These are phyloP conservation scores for Latrodectus elegans DNA, from an alignment of 2,888 invertebrate species.

Conservation along the genomic window DNA sequence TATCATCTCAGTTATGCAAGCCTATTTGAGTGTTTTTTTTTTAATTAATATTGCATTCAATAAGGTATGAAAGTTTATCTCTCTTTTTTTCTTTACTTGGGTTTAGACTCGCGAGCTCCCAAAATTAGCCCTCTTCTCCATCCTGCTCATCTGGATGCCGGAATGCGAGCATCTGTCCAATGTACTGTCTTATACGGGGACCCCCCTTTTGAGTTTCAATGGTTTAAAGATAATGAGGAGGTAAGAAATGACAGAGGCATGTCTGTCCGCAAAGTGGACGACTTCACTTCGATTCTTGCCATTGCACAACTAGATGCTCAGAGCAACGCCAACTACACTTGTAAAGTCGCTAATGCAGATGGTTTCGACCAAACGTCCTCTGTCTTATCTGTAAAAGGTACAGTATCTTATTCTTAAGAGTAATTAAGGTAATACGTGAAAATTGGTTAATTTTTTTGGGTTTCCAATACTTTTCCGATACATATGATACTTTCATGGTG, in stretches of 20 bases:
- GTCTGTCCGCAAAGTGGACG: neutral
- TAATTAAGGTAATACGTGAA: too few species aligned
- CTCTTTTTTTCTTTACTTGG: too few species aligned
- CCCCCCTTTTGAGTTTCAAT: conserved; percentile 61
- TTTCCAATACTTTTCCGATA: too few species aligned
- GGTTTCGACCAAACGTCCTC: conserved; percentile 33
- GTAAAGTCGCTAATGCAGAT: conserved; percentile 34
- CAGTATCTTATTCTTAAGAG: neutral
- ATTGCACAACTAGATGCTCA: conserved; percentile 9
- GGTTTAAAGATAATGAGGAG: conserved; percentile 61
- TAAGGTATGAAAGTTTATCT: too few species aligned
- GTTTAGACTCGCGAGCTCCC: neutral
- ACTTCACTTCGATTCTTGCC: conserved; percentile 11
- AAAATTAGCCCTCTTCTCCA: conserved; percentile 1
- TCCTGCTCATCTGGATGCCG: neutral
- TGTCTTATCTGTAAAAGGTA: conserved; percentile 41
- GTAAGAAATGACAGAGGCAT: neutral
- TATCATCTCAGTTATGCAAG: too few species aligned
- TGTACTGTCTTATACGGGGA: conserved; percentile 59
- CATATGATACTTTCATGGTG: too few species aligned
- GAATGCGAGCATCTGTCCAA: conserved; percentile 28
- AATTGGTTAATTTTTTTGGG: too few species aligned
- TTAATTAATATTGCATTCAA: too few species aligned
- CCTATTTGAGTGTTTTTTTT: too few species aligned
- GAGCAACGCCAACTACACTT: conserved; percentile 58